A percentile compares a stretch with the other conserved stretches of the same genome.
phyloP scores from a whole-genome alignment of 2,888 invertebrate genomes.

The Sclerodermus sp. region DNA sequence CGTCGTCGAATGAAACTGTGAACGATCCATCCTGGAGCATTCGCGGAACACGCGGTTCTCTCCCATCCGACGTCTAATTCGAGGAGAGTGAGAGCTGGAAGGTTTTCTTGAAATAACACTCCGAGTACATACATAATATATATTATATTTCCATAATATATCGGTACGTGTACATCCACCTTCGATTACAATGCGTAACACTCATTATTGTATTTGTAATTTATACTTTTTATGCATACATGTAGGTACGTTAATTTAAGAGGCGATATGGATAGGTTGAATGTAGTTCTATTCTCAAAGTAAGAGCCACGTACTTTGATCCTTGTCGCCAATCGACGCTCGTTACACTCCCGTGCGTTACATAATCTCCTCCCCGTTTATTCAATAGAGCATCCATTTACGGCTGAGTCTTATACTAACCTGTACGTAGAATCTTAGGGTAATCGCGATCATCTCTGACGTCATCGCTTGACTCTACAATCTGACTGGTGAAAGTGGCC shows the following conservation, averaged over 20 bases:
- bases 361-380: background rate
- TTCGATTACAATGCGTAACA: conserved; percentile 39
- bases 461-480: conserved; percentile 25
- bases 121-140: conserved; percentile 20
- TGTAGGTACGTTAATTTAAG: conserved; percentile 18
- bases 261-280: conserved; percentile 13
- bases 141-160: conserved; percentile 39
- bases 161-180: conserved; percentile 47
- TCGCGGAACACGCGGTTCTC: too few relatives aligned
- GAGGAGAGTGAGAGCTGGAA: too few relatives aligned
- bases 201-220: conserved; percentile 28
- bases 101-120: background rate
- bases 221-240: conserved; percentile 28
- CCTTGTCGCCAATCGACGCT: too few relatives aligned
- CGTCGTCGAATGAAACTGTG: too few relatives aligned
- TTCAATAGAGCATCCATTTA: background rate
- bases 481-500: conserved; percentile 75
- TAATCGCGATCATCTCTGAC: conserved; percentile 9
- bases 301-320: too few relatives aligned
- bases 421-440: too few relatives aligned
- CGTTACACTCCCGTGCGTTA: too few relatives aligned
- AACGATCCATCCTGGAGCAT: too few relatives aligned
- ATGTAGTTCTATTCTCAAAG: too few relatives aligned
- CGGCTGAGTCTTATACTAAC: too few relatives aligned
- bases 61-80: too few relatives aligned